Percentiles rank a stretch among this genome's conserved stretches.
Evolutionary conservation across 2,797 vertebrate genomes (phyloP).

Genomic region (Percopsis omiscomaycus): DNA sequence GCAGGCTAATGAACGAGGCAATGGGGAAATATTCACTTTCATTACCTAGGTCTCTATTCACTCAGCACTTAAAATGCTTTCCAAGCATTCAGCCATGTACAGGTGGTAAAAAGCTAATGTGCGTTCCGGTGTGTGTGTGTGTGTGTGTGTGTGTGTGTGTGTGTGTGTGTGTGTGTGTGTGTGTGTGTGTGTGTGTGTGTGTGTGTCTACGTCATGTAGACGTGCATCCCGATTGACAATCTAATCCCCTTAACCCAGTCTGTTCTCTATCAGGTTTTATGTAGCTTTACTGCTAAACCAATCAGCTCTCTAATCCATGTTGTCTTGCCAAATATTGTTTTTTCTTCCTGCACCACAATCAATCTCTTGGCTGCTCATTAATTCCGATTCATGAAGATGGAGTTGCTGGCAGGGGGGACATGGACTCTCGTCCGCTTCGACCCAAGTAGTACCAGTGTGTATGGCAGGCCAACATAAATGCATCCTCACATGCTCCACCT

Average conservation of each 20-base stretch:
- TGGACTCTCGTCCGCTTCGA: conserved; percentile 44
- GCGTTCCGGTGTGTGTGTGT: conserved; percentile 24
- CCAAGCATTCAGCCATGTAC: conserved; percentile 45
- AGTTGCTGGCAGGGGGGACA: conserved; percentile 57
- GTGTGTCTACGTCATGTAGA: conserved; percentile 6
- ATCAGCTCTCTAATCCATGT: conserved; percentile 55
- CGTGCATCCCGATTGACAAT: conserved; percentile 28
- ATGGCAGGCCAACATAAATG: conserved; percentile 60
- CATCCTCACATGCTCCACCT: conserved; percentile 68
- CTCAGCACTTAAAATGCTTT: conserved; percentile 57
- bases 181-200: conserved; percentile 1
- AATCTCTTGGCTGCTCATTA: conserved; percentile 69
- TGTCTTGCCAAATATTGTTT: conserved; percentile 65
- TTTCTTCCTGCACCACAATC: conserved; percentile 53
- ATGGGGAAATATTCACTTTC: conserved; percentile 59
- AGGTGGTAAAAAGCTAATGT: conserved; percentile 50
- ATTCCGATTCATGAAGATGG: conserved; percentile 69
- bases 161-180: conserved; percentile 3
- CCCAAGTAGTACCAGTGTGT: conserved; percentile 45
- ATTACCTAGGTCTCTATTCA: conserved; percentile 52
- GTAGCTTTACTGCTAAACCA: conserved; percentile 68
- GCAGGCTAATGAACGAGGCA: conserved; percentile 47
- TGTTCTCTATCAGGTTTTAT: conserved; percentile 65
- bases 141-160: not conserved
- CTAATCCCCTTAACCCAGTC: conserved; percentile 53